Percentiles rank a stretch among this genome's conserved stretches.
phyloP scores from a whole-genome alignment of 2,113 vertebrate species.

The Hylia prasina region DNA sequence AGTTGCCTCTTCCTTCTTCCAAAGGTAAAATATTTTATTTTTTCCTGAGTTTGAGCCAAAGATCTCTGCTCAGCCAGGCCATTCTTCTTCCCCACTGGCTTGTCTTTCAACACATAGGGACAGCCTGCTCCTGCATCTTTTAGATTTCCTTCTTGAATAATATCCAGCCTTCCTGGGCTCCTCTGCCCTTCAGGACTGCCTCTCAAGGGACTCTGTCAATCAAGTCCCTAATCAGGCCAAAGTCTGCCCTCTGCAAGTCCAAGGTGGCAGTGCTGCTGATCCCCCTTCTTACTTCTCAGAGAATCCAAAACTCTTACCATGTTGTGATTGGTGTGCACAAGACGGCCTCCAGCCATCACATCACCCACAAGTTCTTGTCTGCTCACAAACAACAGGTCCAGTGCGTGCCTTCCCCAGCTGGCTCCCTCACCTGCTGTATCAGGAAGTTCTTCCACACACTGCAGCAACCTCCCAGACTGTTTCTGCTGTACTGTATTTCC shows the following conservation, averaged over 20 bases:
- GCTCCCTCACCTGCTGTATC: neutral
- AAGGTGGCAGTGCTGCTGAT: neutral
- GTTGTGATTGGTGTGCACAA: neutral
- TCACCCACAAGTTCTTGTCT: neutral
- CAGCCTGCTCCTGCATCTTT: neutral
- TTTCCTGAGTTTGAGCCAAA: neutral
- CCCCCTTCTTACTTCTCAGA: neutral
- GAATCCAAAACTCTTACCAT: neutral
- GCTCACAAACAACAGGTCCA: neutral
- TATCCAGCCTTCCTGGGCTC: neutral
- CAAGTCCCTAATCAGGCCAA: neutral
- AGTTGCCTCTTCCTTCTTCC: neutral
- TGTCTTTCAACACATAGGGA: neutral
- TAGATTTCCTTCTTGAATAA: neutral
- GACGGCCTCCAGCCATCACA: neutral
- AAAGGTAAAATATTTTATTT: neutral
- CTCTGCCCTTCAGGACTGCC: neutral
- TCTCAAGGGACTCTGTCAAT: neutral
- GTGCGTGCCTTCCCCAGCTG: neutral
- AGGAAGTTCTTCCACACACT: neutral
- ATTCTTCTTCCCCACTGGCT: neutral
- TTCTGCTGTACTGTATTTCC: neutral
- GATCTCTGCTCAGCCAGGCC: neutral
- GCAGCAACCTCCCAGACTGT: neutral
- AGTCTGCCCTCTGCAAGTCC: neutral